Evolutionary conservation across 2,113 vertebrate species (phyloP).

Genomic region (Apodemus speciosus): DNA sequence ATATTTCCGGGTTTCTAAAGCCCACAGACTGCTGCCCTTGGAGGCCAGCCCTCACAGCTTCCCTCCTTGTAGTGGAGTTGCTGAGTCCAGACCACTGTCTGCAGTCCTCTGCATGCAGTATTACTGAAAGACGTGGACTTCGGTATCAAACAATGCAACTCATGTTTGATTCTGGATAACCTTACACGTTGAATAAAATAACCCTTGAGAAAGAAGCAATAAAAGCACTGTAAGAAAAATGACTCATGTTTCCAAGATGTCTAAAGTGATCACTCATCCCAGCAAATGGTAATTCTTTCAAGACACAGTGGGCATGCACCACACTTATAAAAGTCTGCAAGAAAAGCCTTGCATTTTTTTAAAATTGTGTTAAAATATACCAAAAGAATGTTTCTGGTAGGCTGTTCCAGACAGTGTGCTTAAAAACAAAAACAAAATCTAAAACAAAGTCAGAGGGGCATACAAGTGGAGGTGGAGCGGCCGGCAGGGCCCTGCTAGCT

Average conservation of each 20-base stretch:
- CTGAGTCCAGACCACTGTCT: constrained; percentile 62
- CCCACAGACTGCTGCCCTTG: constrained; percentile 65
- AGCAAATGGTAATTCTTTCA: constrained; percentile 80
- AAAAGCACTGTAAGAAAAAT: constrained; percentile 78
- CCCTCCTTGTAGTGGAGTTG: constrained; percentile 56
- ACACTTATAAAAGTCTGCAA: constrained; percentile 76
- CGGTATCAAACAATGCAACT: constrained; percentile 69
- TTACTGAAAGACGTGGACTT: constrained; percentile 64
- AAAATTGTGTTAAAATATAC: constrained; percentile 67
- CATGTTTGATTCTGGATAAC: constrained; percentile 78
- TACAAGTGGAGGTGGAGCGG: constrained; percentile 42
- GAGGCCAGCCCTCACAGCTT: constrained; percentile 55
- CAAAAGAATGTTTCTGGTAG: constrained; percentile 71
- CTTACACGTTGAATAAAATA: constrained; percentile 76
- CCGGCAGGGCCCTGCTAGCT: not conserved
- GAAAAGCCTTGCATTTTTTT: constrained; percentile 71
- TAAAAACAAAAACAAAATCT: constrained; percentile 74
- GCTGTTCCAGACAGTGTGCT: constrained; percentile 67
- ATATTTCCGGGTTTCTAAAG: constrained; percentile 73
- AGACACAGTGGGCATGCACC: constrained; percentile 69
- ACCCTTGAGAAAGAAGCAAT: constrained; percentile 79
- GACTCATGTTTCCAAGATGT: constrained; percentile 76
- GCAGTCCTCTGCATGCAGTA: constrained; percentile 52
- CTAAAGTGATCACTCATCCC: constrained; percentile 78
- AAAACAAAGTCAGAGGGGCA: not conserved